phyloP scores from a whole-genome alignment of 2,888 invertebrate genomes.

The Xylophagus ater region DNA sequence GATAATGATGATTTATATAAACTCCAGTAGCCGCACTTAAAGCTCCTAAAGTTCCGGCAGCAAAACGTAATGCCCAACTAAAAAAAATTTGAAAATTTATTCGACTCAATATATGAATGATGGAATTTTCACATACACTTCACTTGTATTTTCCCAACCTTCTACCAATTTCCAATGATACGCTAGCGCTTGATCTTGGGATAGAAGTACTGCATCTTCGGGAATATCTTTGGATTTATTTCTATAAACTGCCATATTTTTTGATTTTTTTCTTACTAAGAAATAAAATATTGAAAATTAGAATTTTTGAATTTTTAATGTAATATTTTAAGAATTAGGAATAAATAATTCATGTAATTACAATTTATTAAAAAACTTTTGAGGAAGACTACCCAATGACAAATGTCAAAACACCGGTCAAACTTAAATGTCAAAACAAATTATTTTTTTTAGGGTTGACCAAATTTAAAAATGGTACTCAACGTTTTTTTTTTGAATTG shows the following conservation, averaged over 20 bases:
- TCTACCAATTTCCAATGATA: conserved; percentile 49
- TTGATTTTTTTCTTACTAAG: no score
- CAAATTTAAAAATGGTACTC: no score
- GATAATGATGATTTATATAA: conserved; percentile 51
- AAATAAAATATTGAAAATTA: no score
- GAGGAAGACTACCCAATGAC: no score
- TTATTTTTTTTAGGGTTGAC: no score
- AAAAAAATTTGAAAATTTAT: conserved; percentile 14
- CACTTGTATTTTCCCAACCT: conserved; percentile 47
- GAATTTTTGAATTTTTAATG: no score
- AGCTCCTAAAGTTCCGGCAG: conserved; percentile 42
- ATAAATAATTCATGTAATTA: no score
- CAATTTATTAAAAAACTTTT: no score
- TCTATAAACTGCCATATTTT: conserved; percentile 50
- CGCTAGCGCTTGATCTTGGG: conserved; percentile 45
- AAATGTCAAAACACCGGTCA: no score
- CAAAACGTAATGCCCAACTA: conserved; percentile 46
- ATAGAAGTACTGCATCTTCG: conserved; percentile 47
- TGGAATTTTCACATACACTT: conserved; percentile 45
- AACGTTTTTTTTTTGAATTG: no score
- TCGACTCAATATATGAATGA: not conserved
- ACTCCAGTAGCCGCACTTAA: conserved; percentile 45
- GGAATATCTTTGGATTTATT: conserved; percentile 43
- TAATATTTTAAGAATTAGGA: no score
- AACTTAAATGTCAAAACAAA: no score